These are phyloP conservation scores for Rhea pennata DNA, from an alignment of 2,113 vertebrate genomes.

Conservation along the genomic window DNA sequence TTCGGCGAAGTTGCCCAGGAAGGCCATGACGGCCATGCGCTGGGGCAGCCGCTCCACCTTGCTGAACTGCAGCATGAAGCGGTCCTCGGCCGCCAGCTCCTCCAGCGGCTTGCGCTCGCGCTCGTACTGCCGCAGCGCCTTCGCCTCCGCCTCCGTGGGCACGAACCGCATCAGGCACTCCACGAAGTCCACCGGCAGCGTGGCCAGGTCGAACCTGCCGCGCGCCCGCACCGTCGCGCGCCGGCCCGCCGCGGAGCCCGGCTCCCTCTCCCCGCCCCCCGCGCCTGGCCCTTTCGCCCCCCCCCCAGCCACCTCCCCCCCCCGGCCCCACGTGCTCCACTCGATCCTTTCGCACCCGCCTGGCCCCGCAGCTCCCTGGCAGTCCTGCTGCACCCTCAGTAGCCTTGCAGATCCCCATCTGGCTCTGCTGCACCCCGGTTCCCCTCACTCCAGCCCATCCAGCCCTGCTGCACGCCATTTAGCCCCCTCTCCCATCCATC, in stretches of 20 bases:
- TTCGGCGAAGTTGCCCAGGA: slow-evolving; percentile 92
- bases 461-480: too few species aligned
- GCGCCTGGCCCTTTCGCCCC: too few species aligned
- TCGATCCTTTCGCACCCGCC: too few species aligned
- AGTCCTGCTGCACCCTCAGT: not conserved
- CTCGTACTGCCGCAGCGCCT: slow-evolving; percentile 91
- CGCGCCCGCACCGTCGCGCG: rapidly evolving
- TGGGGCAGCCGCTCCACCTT: slow-evolving; percentile 94
- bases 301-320: not conserved
- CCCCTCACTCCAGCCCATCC: too few species aligned
- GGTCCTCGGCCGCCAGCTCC: slow-evolving; percentile 91
- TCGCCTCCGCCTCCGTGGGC: slow-evolving; percentile 89
- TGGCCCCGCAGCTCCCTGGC: rapidly evolving
- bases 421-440: not conserved
- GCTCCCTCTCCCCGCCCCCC: too few species aligned
- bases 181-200: slow-evolving; percentile 92
- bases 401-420: too few species aligned
- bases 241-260: not conserved
- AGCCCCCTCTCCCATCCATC: too few species aligned
- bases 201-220: slow-evolving; percentile 90
- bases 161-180: slow-evolving; percentile 95
- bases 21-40: slow-evolving; percentile 95
- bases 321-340: too few species aligned
- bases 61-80: slow-evolving; percentile 95
- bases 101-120: slow-evolving; percentile 89